Percentiles rank a stretch among this genome's conserved stretches.
These are phyloP conservation scores for Oegoconia quadripuncta DNA, from an alignment of 2,888 invertebrate species.

Conservation along the genomic window DNA sequence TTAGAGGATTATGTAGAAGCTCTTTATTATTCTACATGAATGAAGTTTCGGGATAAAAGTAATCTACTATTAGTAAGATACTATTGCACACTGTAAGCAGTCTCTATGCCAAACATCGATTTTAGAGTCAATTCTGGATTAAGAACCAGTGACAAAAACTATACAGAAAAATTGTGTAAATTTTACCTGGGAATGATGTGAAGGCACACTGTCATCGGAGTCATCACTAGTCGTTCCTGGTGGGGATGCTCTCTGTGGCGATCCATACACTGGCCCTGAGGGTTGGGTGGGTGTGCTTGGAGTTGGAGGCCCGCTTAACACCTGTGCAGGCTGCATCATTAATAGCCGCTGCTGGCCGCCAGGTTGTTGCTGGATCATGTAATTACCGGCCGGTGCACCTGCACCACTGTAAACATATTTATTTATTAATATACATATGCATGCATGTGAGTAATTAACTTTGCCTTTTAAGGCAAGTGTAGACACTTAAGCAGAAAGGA, in stretches of 20 bases:
- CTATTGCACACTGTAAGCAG: background rate
- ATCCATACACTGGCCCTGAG: conserved; percentile 65
- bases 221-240: conserved; percentile 90
- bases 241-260: conserved; percentile 82
- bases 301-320: conserved; percentile 68
- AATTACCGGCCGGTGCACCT: conserved; percentile 79
- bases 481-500: no score
- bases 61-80: no score
- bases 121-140: background rate
- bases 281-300: conserved; percentile 64
- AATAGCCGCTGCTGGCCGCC: conserved; percentile 75
- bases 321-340: conserved; percentile 75
- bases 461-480: no score
- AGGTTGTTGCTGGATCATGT: conserved; percentile 80
- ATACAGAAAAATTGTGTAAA: background rate
- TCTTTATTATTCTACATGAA: no score
- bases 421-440: no score
- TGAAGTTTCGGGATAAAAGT: no score
- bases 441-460: no score
- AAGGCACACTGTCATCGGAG: conserved; percentile 88
- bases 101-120: no score
- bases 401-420: conserved; percentile 48
- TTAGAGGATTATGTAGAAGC: no score
- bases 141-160: background rate
- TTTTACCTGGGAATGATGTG: conserved; percentile 79